Base-by-base conservation (phyloP, 2,113 vertebrate genomes). In the Sturnira hondurensis region DNA sequence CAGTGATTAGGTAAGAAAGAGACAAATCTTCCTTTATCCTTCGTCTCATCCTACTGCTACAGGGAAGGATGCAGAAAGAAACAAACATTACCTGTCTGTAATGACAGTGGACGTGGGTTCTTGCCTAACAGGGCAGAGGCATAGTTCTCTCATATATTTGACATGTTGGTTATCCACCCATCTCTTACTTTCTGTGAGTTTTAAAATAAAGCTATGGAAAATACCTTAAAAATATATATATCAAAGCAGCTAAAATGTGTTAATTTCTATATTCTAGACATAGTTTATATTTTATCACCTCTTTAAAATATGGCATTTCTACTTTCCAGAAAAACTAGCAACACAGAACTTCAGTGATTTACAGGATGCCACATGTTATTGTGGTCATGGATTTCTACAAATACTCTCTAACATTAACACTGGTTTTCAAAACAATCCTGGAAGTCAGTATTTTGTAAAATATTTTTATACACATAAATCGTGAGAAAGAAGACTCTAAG, bases 241-340 rank as follows among this genome's bases (percentile, higher is more conserved):
- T 84, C 50, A 65, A 83, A 58, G 31, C 36, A 86, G 28, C 67
- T 86, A 47, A 96, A 68, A 87, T 89, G 43, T 96, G 56, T 65
- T 86, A 41, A 84, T 74, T 95, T 95, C 91, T 61, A 52, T 65
- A 45, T 91, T 41, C 54, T 63, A 10, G 36, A 74, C 15, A 50
- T 82, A 82, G 41, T 71, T 91, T 83, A 50, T 82, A 93, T 93
- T 90, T 63, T 76, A 68, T 68, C 43, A 70, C n/a, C 22, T 91
- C 33, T 94, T 95, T 81, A 70, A 96, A 94, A 63, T 70, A 90
- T 36, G 52, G 41, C 80, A 86, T 77, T 52, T 47, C 17, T 50
- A 94, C 41, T 92, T 96, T 20, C 76, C 36, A 91, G 65, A 81
- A 89, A 89, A 93, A 71, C n/a, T 89, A 52, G 41, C 65, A 84